Evolutionary conservation across 2,888 invertebrate species (phyloP), one percentile per base, ranked within the genome.

Genomic region (Prostheceraeus crozeri): DNA sequence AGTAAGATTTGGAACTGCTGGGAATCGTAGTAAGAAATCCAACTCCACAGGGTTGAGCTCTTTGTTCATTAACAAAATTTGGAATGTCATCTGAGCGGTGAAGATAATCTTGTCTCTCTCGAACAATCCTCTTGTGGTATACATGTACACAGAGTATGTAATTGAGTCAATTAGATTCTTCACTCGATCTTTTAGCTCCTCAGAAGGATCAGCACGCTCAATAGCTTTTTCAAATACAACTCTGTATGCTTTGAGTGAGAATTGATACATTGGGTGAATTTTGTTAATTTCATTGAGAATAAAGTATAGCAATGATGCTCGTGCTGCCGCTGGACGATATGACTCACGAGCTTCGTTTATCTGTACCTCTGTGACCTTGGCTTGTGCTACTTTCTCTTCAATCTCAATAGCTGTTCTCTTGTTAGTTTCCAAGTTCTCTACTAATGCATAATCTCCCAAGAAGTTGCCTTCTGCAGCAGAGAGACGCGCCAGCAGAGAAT

Each of bases 191-290:
- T 82, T 80, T 0, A 93, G 86, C 65, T 84, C 85, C 16, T 85
- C 84, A 0, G 87, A 84, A 0, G 85, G 84, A 65, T 87, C 85
- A 0, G 93, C 89, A 71, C 83, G 84, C 45, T 86, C 85, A 70
- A 94, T 91, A 16, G 93, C 93, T 72, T 90, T 91, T 80, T 90
- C 89, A 74, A 93, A 93, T 28, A 93, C 93, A n/a, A 90, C 89
- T 76, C 88, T 89, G 77, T 93, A 93, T 1, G 93, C 90, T 87
- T 88, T 69, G 62, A 94, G 79, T 11, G 93, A 93, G 78, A 94
- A 94, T 75, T 93, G 91, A 76, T 94, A 94, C 69, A 94, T 91
- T 1, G 90, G 90, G 78, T 93, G 91, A 63, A 94, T 91, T 30
- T 89, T 90, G 76, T 90, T 88, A 61, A 94, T 80, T 67, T 94